A percentile compares a stretch with the other conserved stretches of the same genome.
Evolutionary conservation across 2,113 vertebrate species (phyloP).

Genomic region (Grammomys dolichurus): DNA sequence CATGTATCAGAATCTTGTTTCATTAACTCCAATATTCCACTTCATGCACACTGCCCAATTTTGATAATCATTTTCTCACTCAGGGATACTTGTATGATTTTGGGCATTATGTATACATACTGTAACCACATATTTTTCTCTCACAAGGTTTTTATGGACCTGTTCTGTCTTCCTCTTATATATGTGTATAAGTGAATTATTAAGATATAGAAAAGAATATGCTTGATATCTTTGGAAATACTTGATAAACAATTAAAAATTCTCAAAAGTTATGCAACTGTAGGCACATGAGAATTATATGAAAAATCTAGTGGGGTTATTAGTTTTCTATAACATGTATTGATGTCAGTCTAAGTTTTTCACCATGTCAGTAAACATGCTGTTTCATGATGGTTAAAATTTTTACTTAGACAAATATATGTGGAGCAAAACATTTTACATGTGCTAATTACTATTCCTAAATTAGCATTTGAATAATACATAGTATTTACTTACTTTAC

Average conservation of each 20-base stretch:
- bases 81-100: neutral
- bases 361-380: neutral
- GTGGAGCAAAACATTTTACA: neutral
- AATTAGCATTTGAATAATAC: neutral
- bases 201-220: neutral
- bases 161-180: neutral
- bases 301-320: neutral
- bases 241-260: neutral
- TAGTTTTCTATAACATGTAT: neutral
- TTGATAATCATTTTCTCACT: neutral
- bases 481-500: neutral
- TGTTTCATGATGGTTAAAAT: neutral
- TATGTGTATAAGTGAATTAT: neutral
- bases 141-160: neutral
- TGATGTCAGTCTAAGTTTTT: neutral
- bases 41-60: neutral
- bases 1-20: neutral
- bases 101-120: neutral
- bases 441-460: neutral
- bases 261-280: neutral
- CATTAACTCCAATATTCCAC: neutral
- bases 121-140: neutral
- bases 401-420: neutral
- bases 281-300: neutral
- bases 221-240: neutral